Base-by-base conservation (phyloP, 2,113 vertebrate genomes). In the Carettochelys insculpta region DNA sequence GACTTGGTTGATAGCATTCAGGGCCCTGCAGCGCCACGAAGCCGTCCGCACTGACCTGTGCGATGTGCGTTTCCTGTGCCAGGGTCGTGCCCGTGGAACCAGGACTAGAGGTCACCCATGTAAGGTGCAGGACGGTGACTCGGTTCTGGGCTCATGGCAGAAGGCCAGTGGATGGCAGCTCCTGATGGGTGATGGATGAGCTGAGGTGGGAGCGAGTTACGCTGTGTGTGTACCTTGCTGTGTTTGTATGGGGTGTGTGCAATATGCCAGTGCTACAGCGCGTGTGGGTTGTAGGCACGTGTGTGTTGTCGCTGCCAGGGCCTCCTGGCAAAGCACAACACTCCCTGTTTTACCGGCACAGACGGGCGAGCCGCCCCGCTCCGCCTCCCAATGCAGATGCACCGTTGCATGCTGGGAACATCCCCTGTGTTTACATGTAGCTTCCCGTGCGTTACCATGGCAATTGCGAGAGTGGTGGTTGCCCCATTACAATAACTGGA, bases 401-500 rank as follows among this genome's bases (percentile, higher is more conserved):
- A 50, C 20, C 1, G 0, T 31, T 61, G 80, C 2, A 3, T 68
- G 31, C 84, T 20, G 79, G 79, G 87, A 78, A 24, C n/a, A n/a
- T 25, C 48, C 19, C 85, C 54, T 54, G 56, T 51, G 54, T 82
- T 61, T 41, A 71, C 47, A 7, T 83, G 41, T 41, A 34, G 65
- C 29, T 2, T 19, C 48, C 19, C 22, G n/a, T 20, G 73, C 1
- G 1, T 71, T 88, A 48, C 90, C 1, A 0, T 41, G 53, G 77
- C 56, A 43, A 65, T 84, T 88, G 80, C 77, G 7, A 0, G 34
- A 61, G 77, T 0, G 0, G 82, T 78, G 82, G 90, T 94, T 95
- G 94, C 92, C 94, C 91, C 8, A 29, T 90, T 86, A 82, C 47
- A 1, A 91, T 43, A 90, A 93, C 92, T 91, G 90, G 88, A 94